Evolutionary conservation across 1,140 invertebrate species (phyloP), one percentile per base, ranked within the genome.

Genomic region (Amphibalanus amphitrite): DNA sequence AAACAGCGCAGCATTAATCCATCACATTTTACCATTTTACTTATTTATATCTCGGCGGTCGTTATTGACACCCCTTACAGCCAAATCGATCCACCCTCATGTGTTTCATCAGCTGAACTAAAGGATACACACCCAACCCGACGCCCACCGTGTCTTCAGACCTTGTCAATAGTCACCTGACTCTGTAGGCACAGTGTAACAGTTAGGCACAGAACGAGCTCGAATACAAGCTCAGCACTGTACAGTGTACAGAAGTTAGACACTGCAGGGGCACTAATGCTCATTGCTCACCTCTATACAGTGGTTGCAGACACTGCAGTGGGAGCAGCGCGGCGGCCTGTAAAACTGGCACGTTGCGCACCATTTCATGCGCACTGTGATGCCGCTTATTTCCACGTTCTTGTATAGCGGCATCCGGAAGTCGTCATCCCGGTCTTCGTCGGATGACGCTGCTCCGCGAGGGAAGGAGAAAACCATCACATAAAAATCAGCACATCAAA

Each of bases 311-410:
- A 98, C 95, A 78, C 93, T 97, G 82, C 97, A 99, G 83, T 99
- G 96, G 70, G 94, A 98, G 83, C 95, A 98, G 79, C 97, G 85
- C 72, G 97, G 97, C 78, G 96, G 95, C 77, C 96, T 86, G 82
- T 99, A 99, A 84, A 99, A 99, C 83, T 98, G 95, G 84, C 97
- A 99, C 1, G 97, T 99, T 72, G 94, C 89, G 82, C 97, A 99
- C 97, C 97, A 99, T 83, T 99, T 99, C 95, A 99, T 98, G 73
- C 95, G 88, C 65, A 99, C 94, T 28, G 93, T 96, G 72, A 98
- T 96, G 71, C 95, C 94, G 84, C 97, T 95, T 72, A 99, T 97
- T 82, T 98, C 94, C 71, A 97, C 92, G 81, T 90, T 98, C 83
- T 97, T 97, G 79, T 98, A 98, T 69, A 99, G 84, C 8, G 97